These are phyloP conservation scores for Tychaedon coryphoeus DNA, from an alignment of 2,113 vertebrate species.

Conservation along the genomic window DNA sequence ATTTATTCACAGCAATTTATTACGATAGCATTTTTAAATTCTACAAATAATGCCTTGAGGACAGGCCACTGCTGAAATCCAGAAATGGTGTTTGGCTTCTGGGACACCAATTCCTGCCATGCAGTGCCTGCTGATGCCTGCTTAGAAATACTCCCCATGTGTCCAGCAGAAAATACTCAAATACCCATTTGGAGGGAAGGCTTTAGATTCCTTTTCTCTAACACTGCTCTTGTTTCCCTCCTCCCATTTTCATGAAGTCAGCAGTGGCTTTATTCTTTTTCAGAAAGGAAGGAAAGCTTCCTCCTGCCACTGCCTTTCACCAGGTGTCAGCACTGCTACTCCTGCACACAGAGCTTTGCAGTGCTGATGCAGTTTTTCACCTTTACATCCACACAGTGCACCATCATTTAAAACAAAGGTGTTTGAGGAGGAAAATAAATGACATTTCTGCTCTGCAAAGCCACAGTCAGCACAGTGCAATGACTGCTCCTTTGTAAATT, in stretches of 20 bases:
- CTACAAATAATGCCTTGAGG: background rate
- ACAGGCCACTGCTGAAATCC: background rate
- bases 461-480: background rate
- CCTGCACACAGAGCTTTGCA: background rate
- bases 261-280: background rate
- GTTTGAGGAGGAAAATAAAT: background rate
- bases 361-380: background rate
- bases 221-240: background rate
- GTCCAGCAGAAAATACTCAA: slow-evolving; percentile 48
- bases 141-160: background rate
- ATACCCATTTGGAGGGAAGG: slow-evolving; percentile 58
- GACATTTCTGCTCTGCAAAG: background rate
- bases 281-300: background rate
- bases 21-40: background rate
- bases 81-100: background rate
- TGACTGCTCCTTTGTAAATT: rapidly evolving
- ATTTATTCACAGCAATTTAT: background rate
- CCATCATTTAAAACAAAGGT: slow-evolving; percentile 23
- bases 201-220: background rate
- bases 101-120: background rate
- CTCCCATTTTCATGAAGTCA: background rate
- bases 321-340: slow-evolving; percentile 56
- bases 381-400: background rate
- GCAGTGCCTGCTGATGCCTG: background rate
- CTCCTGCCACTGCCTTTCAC: background rate